Conservation (phyloP, 2,797 vertebrate species). For the Telmatherina bonti region DNA sequence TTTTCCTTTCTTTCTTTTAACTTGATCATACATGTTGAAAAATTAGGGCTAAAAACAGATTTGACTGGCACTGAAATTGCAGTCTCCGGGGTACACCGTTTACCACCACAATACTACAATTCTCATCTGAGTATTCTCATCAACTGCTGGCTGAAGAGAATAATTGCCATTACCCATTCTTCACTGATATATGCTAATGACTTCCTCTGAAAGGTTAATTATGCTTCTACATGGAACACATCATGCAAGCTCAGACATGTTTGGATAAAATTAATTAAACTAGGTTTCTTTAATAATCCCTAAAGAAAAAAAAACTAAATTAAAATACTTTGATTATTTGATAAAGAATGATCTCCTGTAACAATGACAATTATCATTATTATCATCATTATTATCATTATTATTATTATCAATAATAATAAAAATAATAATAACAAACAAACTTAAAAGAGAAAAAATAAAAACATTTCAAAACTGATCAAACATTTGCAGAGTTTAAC, state of each 20-base stretch:
- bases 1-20: background rate
- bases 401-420: too few species aligned
- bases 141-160: slow-evolving; percentile 7
- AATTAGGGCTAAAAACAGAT: background rate
- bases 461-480: background rate
- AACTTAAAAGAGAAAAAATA: background rate
- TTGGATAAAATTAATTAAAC: background rate
- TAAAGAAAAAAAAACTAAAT: background rate
- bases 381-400: too few species aligned
- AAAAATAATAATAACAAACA: background rate
- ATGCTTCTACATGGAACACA: slow-evolving; percentile 16
- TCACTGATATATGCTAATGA: slow-evolving; percentile 29
- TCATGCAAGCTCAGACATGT: slow-evolving; percentile 17
- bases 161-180: slow-evolving; percentile 36
- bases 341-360: background rate
- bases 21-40: background rate
- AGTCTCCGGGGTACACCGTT: slow-evolving; percentile 9
- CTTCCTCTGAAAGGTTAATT: slow-evolving; percentile 49
- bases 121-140: slow-evolving; percentile 35
- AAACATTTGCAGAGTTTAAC: background rate
- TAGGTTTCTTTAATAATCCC: background rate
- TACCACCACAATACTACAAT: slow-evolving; percentile 5
- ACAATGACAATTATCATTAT: background rate
- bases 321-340: background rate
- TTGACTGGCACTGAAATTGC: background rate